Evolutionary conservation across 2,113 vertebrate species (phyloP).

Genomic region (Hemiprocne comata): DNA sequence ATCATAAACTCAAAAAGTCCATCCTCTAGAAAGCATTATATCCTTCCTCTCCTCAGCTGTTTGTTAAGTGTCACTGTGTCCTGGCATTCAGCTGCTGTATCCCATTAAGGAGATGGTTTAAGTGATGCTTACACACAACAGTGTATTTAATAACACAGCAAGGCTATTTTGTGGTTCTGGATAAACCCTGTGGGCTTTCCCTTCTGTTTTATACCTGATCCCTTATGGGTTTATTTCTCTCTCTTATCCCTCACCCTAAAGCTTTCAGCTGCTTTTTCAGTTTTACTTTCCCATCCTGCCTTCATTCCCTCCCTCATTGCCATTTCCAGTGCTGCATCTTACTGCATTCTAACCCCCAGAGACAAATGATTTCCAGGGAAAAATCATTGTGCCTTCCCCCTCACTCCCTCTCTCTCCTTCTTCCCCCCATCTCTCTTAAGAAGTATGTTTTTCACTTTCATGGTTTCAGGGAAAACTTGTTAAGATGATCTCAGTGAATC

Average conservation of each 20-base stretch:
- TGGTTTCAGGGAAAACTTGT: background rate
- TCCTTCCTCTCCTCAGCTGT: conserved; percentile 32
- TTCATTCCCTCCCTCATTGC: background rate
- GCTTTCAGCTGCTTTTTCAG: background rate
- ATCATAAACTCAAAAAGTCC: conserved; percentile 9
- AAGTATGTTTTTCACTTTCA: background rate
- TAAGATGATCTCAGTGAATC: background rate
- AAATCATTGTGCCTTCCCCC: background rate
- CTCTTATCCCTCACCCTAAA: background rate
- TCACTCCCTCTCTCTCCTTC: no score
- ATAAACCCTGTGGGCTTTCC: conserved; percentile 3
- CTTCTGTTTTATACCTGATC: background rate
- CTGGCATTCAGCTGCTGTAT: background rate
- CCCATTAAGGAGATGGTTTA: background rate
- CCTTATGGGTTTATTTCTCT: background rate
- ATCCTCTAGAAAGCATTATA: conserved; percentile 17
- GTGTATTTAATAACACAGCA: background rate
- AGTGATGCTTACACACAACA: background rate
- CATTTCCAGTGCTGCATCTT: background rate
- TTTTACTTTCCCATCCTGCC: background rate
- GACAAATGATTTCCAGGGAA: background rate
- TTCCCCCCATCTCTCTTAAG: background rate
- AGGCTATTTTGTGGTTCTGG: background rate
- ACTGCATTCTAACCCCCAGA: background rate
- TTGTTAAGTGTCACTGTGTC: conserved; percentile 1